Evolutionary conservation across 2,797 vertebrate genomes (phyloP), one percentile per base, ranked within the genome.

Genomic region (Falco concolor): DNA sequence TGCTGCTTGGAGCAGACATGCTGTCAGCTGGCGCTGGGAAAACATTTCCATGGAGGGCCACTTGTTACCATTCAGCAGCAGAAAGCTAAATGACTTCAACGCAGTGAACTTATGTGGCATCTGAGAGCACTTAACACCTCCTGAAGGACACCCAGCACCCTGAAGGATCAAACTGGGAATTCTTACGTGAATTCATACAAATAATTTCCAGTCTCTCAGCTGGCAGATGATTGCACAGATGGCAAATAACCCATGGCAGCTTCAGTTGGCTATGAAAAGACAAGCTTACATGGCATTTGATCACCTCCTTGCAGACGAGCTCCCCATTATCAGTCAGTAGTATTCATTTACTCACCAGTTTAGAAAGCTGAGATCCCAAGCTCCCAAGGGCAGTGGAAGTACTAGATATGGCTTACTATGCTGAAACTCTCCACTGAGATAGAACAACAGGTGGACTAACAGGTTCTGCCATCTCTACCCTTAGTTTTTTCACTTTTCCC

Each of bases 91-190:
- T 22, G 4, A 25, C 80, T 89, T 74, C 59, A 89, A 3, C 0
- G 0, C 40, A 36, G 44, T 54, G 83, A 84, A 64, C 61, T 86
- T 24, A 7, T 25, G 45, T 75, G 87, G 47, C 85, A 82, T 90
- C 64, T 93, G 85, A 91, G 67, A 86, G 84, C 44, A 13, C 65
- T 96, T 90, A 93, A 80, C 93, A 79, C 83, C 70, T 91, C 89
- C 73, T 50, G 50, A 86, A 69, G 67, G 59, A 42, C 81, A 81
- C 36, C 54, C 87, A 94, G 63, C 44, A 60, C 44, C 40, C 74
- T 28, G 32, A 82, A 82, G 45, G 70, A 91, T 86, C 91, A 88
- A 94, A 61, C 73, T 5, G 8, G 68, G 80, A 90, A 84, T 67
- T 95, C 79, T 81, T 76, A 60, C 47, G 27, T 59, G 61, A 78